phyloP scores from a whole-genome alignment of 2,113 vertebrate genomes.

The Oncorhynchus nerka region DNA sequence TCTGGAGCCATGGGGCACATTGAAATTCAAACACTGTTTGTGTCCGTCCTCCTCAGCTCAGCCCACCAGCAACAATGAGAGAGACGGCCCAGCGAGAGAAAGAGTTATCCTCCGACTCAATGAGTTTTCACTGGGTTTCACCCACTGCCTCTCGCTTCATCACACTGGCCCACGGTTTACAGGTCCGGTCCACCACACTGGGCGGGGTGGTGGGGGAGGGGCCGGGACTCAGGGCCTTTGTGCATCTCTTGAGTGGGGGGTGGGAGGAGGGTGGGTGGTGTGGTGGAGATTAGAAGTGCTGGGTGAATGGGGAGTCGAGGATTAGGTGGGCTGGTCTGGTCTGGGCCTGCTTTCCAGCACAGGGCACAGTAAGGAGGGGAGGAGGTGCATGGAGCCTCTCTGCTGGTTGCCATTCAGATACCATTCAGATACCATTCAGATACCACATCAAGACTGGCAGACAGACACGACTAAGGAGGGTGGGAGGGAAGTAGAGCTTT shows the following conservation, averaged over 20 bases:
- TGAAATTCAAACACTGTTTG: conserved; percentile 72
- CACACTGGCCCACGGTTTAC: conserved; percentile 61
- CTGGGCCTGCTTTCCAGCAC: conserved; percentile 49
- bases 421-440: conserved; percentile 82
- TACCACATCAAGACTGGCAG: conserved; percentile 82
- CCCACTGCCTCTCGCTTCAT: conserved; percentile 25
- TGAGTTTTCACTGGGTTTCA: conserved; percentile 55
- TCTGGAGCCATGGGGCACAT: conserved; percentile 60
- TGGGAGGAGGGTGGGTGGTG: conserved; percentile 60
- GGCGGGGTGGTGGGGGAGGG: conserved; percentile 51
- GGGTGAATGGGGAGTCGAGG: conserved; percentile 71
- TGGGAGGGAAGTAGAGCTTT: not conserved
- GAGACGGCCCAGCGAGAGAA: conserved; percentile 34
- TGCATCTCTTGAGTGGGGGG: conserved; percentile 70
- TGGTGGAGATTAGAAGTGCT: conserved; percentile 71
- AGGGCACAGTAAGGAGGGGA: conserved; percentile 45
- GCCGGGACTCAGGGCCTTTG: conserved; percentile 62
- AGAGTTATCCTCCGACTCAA: conserved; percentile 70
- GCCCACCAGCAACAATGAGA: conserved; percentile 59
- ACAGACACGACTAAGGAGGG: conserved; percentile 63
- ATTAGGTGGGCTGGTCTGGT: conserved; percentile 65
- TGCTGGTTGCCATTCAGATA: conserved; percentile 85
- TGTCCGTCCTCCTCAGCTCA: conserved; percentile 56
- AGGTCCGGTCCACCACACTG: conserved; percentile 50
- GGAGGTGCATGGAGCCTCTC: conserved; percentile 67